Evolutionary conservation across 1,140 invertebrate species (phyloP).

Genomic region (Zaprionus ornatus): DNA sequence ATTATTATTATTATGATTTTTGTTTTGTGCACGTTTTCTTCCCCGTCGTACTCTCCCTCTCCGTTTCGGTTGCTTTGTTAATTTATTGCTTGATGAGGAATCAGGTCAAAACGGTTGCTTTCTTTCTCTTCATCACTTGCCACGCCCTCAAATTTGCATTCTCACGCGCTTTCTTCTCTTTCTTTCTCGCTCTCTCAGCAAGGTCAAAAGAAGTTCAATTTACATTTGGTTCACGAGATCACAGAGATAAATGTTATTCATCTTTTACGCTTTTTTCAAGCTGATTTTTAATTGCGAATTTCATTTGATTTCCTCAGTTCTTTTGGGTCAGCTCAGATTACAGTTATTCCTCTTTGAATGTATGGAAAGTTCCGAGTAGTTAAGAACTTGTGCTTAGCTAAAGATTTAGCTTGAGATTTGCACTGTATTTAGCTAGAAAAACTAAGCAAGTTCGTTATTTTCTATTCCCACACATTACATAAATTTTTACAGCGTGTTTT

Average conservation of each 20-base stretch:
- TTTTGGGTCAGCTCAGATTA: background rate
- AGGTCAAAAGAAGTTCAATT: constrained; percentile 44
- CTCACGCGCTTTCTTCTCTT: constrained; percentile 40
- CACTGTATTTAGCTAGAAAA: background rate
- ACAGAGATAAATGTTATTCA: background rate
- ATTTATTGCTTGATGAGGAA: constrained; percentile 42
- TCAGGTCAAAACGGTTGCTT: constrained; percentile 80
- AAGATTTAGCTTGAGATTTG: background rate
- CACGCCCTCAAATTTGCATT: constrained; percentile 38
- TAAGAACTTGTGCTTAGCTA: background rate
- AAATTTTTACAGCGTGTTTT: background rate
- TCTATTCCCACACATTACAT: background rate
- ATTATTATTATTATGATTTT: constrained; percentile 51
- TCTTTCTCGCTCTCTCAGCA: constrained; percentile 16
- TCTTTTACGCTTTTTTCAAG: background rate
- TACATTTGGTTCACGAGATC: background rate
- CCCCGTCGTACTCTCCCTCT: constrained; percentile 18
- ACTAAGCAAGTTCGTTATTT: background rate
- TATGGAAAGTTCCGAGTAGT: background rate
- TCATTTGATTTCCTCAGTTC: constrained; percentile 4
- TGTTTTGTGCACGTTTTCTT: constrained; percentile 62
- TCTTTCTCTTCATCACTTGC: constrained; percentile 62
- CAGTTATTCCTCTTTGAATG: background rate
- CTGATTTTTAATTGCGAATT: constrained; percentile 29
- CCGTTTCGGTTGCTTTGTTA: constrained; percentile 17